Percentiles rank a stretch among this genome's conserved stretches.
These are phyloP conservation scores for Microtus montanus DNA, from an alignment of 2,113 vertebrate species.

Conservation along the genomic window DNA sequence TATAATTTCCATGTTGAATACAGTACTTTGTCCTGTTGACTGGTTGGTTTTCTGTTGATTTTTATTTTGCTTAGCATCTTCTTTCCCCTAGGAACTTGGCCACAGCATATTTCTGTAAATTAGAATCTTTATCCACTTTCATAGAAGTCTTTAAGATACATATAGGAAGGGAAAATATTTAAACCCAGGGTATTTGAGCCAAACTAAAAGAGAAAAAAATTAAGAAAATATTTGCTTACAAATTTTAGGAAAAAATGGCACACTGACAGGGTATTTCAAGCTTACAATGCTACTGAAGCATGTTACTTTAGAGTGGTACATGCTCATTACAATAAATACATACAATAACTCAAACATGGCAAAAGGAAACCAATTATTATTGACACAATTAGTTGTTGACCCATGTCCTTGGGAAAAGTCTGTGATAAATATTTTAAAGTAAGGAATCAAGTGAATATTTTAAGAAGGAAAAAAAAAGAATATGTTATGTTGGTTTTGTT, in stretches of 20 bases:
- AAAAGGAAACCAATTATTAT: slow-evolving; percentile 6
- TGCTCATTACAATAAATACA: neutral
- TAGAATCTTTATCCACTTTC: neutral
- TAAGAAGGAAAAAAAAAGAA: neutral
- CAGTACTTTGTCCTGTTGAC: neutral
- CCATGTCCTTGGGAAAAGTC: neutral
- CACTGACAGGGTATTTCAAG: neutral
- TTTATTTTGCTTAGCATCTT: neutral
- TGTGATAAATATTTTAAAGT: slow-evolving; percentile 11
- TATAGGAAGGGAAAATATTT: slow-evolving; percentile 35
- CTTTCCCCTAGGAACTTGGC: neutral
- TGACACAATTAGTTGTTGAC: slow-evolving; percentile 21
- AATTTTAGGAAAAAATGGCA: neutral
- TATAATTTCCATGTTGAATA: slow-evolving; percentile 30
- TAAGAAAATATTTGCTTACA: neutral
- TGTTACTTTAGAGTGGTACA: neutral
- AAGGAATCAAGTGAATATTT: neutral
- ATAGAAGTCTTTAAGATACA: neutral
- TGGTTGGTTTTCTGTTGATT: neutral
- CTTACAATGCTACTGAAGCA: neutral
- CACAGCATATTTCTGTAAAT: neutral
- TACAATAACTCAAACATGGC: neutral
- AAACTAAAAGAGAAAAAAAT: neutral
- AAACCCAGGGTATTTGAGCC: neutral
- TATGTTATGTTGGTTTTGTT: too few relatives aligned